Base-by-base conservation (phyloP, 2,797 vertebrate species). In the Gallinago stenura region DNA sequence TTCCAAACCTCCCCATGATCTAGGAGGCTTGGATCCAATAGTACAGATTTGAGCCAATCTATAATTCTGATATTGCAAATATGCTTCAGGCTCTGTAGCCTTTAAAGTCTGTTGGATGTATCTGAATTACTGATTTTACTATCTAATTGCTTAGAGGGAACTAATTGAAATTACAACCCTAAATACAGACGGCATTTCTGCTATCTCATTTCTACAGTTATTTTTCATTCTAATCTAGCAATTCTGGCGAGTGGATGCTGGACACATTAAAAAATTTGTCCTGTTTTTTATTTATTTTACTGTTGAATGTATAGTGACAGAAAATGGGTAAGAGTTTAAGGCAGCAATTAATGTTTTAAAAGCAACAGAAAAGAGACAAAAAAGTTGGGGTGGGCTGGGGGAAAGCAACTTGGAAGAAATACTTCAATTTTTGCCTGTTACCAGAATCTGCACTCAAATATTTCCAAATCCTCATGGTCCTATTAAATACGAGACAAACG, bases 51-150 rank as follows among this genome's bases (percentile, higher is more conserved):
- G 31, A 61, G 30, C 37, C 50, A 69, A 7, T 56, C 41, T 76
- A 1, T 78, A 81, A 57, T 54, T 89, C 69, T 88, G 65, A 61
- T 93, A 61, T 26, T 81, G 48, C 21, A 84, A 64, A 83, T 91
- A 48, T 72, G 54, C 64, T 92, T 93, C 62, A 66, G 51, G 51
- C 30, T 89, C 41, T 88, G 43, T 51, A 65, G 65, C 35, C 31
- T 87, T 89, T 94, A 69, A 78, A 81, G 37, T 76, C 82, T 51
- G 13, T 57, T 87, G 43, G 54, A 58, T 54, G 7, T 78, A 69
- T 86, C 65, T 53, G 69, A 95, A 91, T 81, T 88, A 81, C 69
- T 83, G 68, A 82, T 87, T 95, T 93, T 91, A 65, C 58, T 89
- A 64, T 66, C n/a, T 88, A 93, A 90, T 87, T 65, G 54, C 56